Percentiles rank a stretch among this genome's conserved stretches.
These are phyloP conservation scores for Phaethon lepturus DNA, from an alignment of 2,113 vertebrate genomes.

Conservation along the genomic window DNA sequence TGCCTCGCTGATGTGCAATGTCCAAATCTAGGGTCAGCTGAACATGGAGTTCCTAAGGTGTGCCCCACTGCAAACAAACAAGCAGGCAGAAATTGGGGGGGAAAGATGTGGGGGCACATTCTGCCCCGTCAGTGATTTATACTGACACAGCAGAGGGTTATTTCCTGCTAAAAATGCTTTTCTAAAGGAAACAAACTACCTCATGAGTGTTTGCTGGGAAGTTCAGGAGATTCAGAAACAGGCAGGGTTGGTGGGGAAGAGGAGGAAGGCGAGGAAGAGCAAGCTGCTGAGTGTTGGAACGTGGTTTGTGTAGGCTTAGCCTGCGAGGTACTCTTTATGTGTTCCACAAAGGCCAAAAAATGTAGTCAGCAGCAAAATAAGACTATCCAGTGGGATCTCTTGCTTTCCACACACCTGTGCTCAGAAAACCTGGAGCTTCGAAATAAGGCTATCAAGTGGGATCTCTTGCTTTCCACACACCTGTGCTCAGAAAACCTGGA, in stretches of 20 bases:
- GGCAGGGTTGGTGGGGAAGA: not conserved
- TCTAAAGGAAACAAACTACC: not conserved
- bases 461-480: not conserved
- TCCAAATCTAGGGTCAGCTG: not conserved
- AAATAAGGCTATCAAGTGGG: not conserved
- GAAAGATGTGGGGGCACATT: not conserved
- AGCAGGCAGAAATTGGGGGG: not conserved
- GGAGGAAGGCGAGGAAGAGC: not conserved
- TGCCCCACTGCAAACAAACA: not conserved
- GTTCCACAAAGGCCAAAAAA: not conserved
- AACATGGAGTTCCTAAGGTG: rapidly evolving
- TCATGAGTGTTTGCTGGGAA: not conserved
- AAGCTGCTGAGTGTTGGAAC: not conserved
- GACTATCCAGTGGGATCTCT: not conserved
- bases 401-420: not conserved
- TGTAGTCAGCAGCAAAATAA: not conserved
- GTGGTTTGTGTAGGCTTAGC: not conserved
- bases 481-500: not conserved
- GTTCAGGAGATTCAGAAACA: not conserved
- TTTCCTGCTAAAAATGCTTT: not conserved
- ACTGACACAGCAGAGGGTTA: not conserved
- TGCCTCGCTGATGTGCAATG: not conserved
- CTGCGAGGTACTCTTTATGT: not conserved
- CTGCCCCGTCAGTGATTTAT: not conserved
- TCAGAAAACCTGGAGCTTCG: not conserved